These are phyloP conservation scores for Polydrusus tereticollis DNA, from an alignment of 2,888 invertebrate genomes.

Conservation along the genomic window DNA sequence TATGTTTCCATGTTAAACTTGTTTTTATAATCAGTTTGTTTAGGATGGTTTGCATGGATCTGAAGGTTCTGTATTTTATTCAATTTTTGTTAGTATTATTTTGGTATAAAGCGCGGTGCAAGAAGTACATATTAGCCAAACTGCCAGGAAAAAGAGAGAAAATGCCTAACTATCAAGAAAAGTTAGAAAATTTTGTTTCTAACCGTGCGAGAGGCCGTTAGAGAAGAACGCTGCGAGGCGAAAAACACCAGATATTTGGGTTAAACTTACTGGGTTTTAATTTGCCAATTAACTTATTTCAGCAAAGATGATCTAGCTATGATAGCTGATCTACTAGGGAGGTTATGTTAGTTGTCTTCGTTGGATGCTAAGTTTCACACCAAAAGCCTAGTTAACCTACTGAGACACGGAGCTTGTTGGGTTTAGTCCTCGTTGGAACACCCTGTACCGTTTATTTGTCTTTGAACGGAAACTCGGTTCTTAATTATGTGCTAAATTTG, in stretches of 20 bases:
- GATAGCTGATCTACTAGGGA: no score
- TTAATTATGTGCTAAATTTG: no score
- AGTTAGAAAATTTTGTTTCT: conserved; percentile 59
- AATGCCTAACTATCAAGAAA: conserved; percentile 36
- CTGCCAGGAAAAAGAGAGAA: conserved; percentile 49
- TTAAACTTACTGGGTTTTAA: no score
- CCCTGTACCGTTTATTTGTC: no score
- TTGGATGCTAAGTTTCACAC: no score
- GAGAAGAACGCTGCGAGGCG: conserved; percentile 15
- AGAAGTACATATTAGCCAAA: conserved; percentile 47
- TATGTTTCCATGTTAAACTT: no score
- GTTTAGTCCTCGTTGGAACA: no score
- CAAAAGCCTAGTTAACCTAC: no score
- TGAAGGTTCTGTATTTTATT: background rate
- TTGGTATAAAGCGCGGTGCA: conserved; percentile 45
- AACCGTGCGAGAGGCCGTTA: conserved; percentile 56
- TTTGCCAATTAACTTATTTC: background rate
- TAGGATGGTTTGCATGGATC: background rate
- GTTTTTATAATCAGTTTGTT: background rate
- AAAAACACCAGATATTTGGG: conserved; percentile 25
- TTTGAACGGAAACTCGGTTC: no score
- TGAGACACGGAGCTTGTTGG: no score
- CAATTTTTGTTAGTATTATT: conserved; percentile 7
- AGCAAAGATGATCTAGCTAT: no score
- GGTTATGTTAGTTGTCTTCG: no score